phyloP scores from a whole-genome alignment of 2,797 vertebrate species.

The Pteropus rufus region DNA sequence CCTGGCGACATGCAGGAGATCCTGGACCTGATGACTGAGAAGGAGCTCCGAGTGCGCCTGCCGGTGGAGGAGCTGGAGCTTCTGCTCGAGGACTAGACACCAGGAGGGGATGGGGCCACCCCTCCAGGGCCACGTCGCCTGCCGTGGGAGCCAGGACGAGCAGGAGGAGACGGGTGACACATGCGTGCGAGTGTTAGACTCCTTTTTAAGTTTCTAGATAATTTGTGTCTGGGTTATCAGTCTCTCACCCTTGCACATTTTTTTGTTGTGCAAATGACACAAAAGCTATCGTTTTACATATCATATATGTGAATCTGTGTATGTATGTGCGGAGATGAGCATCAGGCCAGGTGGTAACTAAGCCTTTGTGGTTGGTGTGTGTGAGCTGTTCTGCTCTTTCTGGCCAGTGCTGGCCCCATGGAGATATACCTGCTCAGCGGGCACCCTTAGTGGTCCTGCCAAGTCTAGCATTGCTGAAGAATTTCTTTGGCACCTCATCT shows the following conservation, averaged over 20 bases:
- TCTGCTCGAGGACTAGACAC: constrained; percentile 85
- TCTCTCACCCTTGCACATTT: not conserved
- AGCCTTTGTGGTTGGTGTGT: not conserved
- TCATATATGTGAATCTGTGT: not conserved
- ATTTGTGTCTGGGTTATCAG: not conserved
- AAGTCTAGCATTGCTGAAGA: not conserved
- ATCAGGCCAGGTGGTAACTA: not conserved
- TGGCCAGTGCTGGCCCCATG: not conserved
- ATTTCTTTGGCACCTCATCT: not conserved
- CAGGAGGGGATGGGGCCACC: accelerated
- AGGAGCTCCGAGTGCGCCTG: constrained; percentile 87
- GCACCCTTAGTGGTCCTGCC: not conserved
- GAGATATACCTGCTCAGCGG: accelerated
- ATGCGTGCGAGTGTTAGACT: accelerated
- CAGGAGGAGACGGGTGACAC: accelerated
- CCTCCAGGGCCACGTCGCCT: accelerated
- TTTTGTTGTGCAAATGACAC: not conserved
- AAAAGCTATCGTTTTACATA: not conserved
- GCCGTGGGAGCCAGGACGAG: accelerated
- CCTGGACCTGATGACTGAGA: constrained; percentile 89
- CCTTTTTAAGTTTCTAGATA: not conserved
- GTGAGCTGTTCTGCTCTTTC: accelerated
- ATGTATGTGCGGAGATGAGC: not conserved
- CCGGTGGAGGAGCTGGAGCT: constrained; percentile 90
- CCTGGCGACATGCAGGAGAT: constrained; percentile 87